These are phyloP conservation scores for Distichodus sexfasciatus DNA, from an alignment of 2,797 vertebrate species.

Conservation along the genomic window DNA sequence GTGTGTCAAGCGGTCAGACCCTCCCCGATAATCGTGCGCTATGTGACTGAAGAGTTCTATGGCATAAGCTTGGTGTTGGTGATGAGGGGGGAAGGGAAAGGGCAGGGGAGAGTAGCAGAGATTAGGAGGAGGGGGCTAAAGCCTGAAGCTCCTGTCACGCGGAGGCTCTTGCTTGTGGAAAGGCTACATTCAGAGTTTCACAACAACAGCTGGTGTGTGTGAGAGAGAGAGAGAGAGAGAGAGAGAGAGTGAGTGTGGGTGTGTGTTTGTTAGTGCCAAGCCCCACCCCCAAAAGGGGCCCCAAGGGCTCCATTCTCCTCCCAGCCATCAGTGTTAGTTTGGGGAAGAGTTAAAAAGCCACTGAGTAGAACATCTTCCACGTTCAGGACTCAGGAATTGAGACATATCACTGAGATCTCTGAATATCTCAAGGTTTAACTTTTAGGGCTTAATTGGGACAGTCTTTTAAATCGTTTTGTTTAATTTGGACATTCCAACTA, in stretches of 20 bases:
- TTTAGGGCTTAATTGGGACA: too few species aligned
- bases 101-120: slow-evolving; percentile 8
- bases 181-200: slow-evolving; percentile 47
- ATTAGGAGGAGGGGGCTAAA: slow-evolving; percentile 30
- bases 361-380: slow-evolving; percentile 15
- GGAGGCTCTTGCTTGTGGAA: slow-evolving; percentile 44
- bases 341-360: slow-evolving; percentile 11
- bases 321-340: slow-evolving; percentile 30
- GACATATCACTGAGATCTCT: neutral
- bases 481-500: neutral
- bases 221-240: too few species aligned
- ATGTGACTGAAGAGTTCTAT: neutral
- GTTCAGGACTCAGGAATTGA: neutral
- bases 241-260: slow-evolving; percentile 8
- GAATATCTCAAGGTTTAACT: neutral
- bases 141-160: slow-evolving; percentile 45
- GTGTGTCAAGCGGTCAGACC: neutral
- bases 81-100: slow-evolving; percentile 35
- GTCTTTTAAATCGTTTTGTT: too few species aligned
- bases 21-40: neutral
- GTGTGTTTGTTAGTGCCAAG: neutral
- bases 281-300: slow-evolving; percentile 18
- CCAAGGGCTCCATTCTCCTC: slow-evolving; percentile 22
- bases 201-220: slow-evolving; percentile 53
- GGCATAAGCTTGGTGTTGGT: slow-evolving; percentile 14